A percentile compares a stretch with the other conserved stretches of the same genome.
Evolutionary conservation across 2,113 vertebrate genomes (phyloP).

Genomic region (Seriola aureovittata): DNA sequence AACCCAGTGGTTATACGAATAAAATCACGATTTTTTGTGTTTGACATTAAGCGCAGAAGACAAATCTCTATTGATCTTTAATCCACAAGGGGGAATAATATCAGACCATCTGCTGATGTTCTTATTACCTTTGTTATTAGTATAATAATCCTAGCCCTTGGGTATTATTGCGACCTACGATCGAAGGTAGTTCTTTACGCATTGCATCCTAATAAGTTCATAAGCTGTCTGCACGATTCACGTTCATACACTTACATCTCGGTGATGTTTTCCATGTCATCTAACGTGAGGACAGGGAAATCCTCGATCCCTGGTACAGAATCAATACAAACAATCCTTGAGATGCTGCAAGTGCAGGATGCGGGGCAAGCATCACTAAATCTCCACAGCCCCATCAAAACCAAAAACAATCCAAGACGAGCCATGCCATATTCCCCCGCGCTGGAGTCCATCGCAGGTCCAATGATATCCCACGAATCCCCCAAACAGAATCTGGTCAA

Average conservation of each 20-base stretch:
- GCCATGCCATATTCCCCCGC: conserved; percentile 85
- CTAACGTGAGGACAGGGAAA: conserved; percentile 89
- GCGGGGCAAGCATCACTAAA: conserved; percentile 87
- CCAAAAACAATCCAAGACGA: conserved; percentile 89
- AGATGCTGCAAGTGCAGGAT: conserved; percentile 91
- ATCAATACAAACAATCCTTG: conserved; percentile 90
- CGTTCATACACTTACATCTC: conserved; percentile 91
- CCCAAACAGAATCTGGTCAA: conserved; percentile 64
- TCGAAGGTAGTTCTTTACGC: conserved; percentile 52
- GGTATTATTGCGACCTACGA: conserved; percentile 51
- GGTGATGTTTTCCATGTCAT: conserved; percentile 94
- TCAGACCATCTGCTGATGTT: conserved; percentile 7
- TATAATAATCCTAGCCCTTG: conserved; percentile 13
- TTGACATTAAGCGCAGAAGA: conserved; percentile 23
- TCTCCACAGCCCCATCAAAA: conserved; percentile 86
- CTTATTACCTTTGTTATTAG: conserved; percentile 19
- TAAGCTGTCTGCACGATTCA: conserved; percentile 35
- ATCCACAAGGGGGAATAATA: conserved; percentile 1
- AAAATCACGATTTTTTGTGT: conserved; percentile 27
- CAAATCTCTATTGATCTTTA: conserved; percentile 7
- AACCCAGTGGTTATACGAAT: conserved; percentile 27
- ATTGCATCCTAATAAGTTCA: conserved; percentile 69
- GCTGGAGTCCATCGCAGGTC: conserved; percentile 87
- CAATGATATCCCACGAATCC: conserved; percentile 72
- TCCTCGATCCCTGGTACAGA: conserved; percentile 88